Evolutionary conservation across 2,888 invertebrate genomes (phyloP).

Genomic region (Caenorhabditis sinica): DNA sequence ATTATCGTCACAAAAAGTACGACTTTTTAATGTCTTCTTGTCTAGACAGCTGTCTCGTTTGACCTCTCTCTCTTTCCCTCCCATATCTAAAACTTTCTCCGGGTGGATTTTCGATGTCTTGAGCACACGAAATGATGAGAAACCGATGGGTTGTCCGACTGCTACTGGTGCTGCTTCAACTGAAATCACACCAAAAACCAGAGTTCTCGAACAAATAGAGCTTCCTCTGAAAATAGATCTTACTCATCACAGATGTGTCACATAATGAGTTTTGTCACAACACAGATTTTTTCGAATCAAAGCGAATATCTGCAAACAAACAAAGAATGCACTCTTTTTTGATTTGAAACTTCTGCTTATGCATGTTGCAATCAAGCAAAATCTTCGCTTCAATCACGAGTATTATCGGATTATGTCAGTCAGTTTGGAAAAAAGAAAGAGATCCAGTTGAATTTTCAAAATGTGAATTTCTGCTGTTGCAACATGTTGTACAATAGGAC

Average conservation of each 20-base stretch:
- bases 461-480: no score
- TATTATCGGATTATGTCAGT: slow-evolving; percentile 5
- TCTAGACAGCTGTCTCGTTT: slow-evolving; percentile 48
- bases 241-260: not conserved
- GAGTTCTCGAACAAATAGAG: slow-evolving; percentile 17
- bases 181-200: slow-evolving; percentile 37
- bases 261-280: not conserved
- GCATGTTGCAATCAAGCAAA: not conserved
- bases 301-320: no score
- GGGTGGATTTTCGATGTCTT: slow-evolving; percentile 38
- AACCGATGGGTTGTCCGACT: not conserved
- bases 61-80: slow-evolving; percentile 16
- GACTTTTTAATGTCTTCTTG: slow-evolving; percentile 41
- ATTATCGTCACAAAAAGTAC: slow-evolving; percentile 51
- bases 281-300: not conserved
- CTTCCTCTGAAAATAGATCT: slow-evolving; percentile 12
- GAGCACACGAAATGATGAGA: slow-evolving; percentile 14
- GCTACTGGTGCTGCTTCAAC: not conserved
- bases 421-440: not conserved
- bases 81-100: slow-evolving; percentile 8
- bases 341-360: not conserved
- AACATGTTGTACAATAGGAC: no score
- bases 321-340: no score
- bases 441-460: not conserved
- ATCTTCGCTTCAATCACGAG: not conserved